Percentiles rank a stretch among this genome's conserved stretches.
Conservation (phyloP, 1,140 invertebrate genomes). For the Asobara japonica region DNA sequence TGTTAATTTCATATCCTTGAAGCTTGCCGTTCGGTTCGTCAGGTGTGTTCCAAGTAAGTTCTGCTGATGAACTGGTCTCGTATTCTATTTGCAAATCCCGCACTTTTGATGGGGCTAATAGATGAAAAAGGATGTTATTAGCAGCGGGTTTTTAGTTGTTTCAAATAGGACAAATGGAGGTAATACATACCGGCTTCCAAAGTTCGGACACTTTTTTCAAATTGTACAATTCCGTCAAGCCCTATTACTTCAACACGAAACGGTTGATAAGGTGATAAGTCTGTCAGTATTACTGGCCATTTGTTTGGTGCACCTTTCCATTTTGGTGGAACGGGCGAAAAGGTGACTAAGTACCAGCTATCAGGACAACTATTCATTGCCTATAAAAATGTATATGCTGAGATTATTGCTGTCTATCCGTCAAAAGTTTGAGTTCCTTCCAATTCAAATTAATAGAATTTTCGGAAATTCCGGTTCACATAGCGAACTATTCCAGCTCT, state of each 20-base stretch:
- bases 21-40: conserved; percentile 21
- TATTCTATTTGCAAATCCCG: not conserved
- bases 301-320: not conserved
- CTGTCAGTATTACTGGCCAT: not conserved
- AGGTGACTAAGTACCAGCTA: conserved; percentile 28
- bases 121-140: not conserved
- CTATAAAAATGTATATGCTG: not conserved
- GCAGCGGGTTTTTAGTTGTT: not conserved
- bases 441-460: too few species aligned
- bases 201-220: not conserved
- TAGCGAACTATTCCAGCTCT: too few species aligned
- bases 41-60: conserved; percentile 34
- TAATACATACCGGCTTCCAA: not conserved
- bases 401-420: too few species aligned
- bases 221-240: not conserved
- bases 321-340: not conserved
- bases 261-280: not conserved
- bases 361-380: not conserved
- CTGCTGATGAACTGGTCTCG: not conserved
- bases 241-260: not conserved
- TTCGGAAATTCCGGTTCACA: too few species aligned
- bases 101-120: conserved; percentile 32
- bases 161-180: not conserved
- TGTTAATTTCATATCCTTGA: conserved; percentile 23
- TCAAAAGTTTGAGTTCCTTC: too few species aligned